A percentile compares a stretch with the other conserved stretches of the same genome.
phyloP scores from a whole-genome alignment of 2,113 vertebrate genomes.

The Elephas maximus region DNA sequence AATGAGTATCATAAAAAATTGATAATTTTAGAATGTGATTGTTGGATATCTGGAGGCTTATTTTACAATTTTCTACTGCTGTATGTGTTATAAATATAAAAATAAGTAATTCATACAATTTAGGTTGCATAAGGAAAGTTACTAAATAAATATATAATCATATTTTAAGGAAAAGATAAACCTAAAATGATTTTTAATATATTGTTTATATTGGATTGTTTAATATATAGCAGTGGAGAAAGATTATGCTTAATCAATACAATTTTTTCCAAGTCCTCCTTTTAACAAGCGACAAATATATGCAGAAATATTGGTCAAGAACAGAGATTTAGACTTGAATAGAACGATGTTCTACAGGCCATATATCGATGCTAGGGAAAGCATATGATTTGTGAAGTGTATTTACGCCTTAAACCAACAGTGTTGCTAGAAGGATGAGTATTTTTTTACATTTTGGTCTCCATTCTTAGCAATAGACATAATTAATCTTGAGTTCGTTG shows the following conservation, averaged over 20 bases:
- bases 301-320: not conserved
- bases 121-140: not conserved
- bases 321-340: slow-evolving; percentile 1
- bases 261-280: not conserved
- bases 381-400: not conserved
- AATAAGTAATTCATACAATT: slow-evolving; percentile 12
- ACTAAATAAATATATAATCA: not conserved
- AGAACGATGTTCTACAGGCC: not conserved
- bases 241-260: not conserved
- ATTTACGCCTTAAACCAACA: not conserved
- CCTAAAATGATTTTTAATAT: not conserved
- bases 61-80: not conserved
- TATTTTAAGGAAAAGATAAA: slow-evolving; percentile 9
- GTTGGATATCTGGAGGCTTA: not conserved
- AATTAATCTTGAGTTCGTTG: not conserved
- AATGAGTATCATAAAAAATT: not conserved
- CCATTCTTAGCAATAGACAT: not conserved
- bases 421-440: not conserved
- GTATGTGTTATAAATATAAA: not conserved
- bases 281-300: not conserved
- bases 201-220: no score
- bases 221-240: not conserved
- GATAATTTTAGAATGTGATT: slow-evolving; percentile 10
- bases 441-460: not conserved
- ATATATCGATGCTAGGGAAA: not conserved